Evolutionary conservation across 35 echinoderm and acorn worm genomes (phyloP).

Genomic region (Apostichopus japonicus): DNA sequence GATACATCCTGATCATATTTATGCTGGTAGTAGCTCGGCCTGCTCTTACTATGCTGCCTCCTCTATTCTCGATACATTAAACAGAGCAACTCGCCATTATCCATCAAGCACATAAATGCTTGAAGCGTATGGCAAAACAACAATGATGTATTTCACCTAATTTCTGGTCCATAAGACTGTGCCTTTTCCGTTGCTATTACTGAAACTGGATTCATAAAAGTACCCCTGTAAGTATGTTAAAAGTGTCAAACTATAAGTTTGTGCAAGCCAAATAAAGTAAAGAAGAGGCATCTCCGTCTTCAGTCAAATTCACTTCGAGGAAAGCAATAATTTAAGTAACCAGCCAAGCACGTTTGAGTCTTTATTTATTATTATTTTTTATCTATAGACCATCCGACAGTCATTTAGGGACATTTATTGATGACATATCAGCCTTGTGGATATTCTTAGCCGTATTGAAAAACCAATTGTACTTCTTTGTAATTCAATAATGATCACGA

Average conservation of each 20-base stretch:
- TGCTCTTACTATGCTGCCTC: not conserved
- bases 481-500: not conserved
- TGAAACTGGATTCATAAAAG: not conserved
- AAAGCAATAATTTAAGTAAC: not conserved
- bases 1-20: not conserved
- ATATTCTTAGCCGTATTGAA: not conserved
- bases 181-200: too few relatives aligned
- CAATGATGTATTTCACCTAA: not conserved
- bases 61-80: not conserved
- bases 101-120: not conserved
- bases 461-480: not conserved
- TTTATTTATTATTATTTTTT: constrained; percentile 14
- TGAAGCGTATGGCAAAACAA: not conserved
- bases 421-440: not conserved
- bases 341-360: not conserved
- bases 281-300: not conserved
- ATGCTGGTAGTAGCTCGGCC: not conserved
- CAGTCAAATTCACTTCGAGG: not conserved
- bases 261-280: not conserved
- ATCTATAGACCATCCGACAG: constrained; percentile 24
- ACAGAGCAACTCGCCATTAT: not conserved
- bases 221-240: not conserved
- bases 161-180: not conserved
- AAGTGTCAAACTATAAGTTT: not conserved
- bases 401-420: not conserved